Conservation (phyloP, 2,888 invertebrate species). For the Serrognathus titanus region DNA sequence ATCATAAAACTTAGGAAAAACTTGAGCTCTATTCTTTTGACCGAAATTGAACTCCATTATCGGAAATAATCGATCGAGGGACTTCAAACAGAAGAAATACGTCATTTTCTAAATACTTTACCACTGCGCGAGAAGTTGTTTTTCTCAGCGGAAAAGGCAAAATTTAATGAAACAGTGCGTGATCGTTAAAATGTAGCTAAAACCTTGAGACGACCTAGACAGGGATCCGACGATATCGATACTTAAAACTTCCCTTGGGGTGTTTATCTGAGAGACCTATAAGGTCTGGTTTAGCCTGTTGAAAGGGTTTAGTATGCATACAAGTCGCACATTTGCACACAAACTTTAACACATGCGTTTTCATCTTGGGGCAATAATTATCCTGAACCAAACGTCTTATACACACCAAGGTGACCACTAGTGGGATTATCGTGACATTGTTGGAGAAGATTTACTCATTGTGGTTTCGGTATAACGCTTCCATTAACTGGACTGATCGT, state of each 20-base stretch:
- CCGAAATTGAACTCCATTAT: constrained; percentile 21
- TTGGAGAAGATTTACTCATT: no score
- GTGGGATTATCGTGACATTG: no score
- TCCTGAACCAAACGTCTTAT: no score
- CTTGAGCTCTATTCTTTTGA: constrained; percentile 5
- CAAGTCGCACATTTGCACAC: no score
- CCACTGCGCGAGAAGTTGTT: constrained; percentile 6
- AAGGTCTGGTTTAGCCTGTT: no score
- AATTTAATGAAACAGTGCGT: constrained; percentile 19
- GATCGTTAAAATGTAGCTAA: constrained; percentile 18
- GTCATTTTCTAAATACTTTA: constrained; percentile 15
- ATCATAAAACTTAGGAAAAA: neutral
- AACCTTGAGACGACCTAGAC: constrained; percentile 9
- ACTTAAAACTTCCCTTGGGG: constrained; percentile 19
- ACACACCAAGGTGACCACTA: no score
- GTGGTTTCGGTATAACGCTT: no score
- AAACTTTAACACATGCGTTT: no score
- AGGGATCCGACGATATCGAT: constrained; percentile 23
- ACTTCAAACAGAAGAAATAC: constrained; percentile 20
- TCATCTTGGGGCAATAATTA: no score
- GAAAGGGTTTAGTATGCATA: no score
- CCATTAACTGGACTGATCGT: no score
- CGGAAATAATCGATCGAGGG: constrained; percentile 12
- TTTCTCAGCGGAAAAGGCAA: constrained; percentile 2
- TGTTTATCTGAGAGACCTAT: constrained; percentile 6